A percentile compares a stretch with the other conserved stretches of the same genome.
phyloP scores from a whole-genome alignment of 2,797 vertebrate genomes.

The Helicolenus hilgendorfi region DNA sequence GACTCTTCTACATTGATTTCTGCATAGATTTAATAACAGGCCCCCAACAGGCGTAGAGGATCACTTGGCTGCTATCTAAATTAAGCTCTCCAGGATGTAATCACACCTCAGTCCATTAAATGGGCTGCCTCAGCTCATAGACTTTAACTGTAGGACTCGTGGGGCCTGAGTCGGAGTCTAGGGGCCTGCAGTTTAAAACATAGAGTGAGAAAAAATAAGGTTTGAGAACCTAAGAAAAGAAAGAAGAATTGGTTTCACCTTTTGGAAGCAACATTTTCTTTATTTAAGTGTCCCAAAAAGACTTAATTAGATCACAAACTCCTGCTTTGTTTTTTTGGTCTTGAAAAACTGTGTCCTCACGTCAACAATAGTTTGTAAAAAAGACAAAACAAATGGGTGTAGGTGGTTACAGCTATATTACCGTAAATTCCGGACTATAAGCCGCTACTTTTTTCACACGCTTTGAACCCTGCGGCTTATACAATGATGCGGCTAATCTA shows the following conservation, averaged over 20 bases:
- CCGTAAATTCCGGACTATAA: too few relatives aligned
- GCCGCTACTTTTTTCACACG: too few relatives aligned
- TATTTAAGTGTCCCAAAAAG: not conserved
- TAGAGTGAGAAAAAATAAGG: not conserved
- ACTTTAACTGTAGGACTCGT: constrained; percentile 15
- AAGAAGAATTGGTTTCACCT: not conserved
- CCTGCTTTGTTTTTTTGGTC: not conserved
- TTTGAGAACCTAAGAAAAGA: not conserved
- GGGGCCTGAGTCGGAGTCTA: not conserved
- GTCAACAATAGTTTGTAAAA: not conserved
- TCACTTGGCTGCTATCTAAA: constrained; percentile 75
- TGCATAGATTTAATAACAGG: constrained; percentile 84
- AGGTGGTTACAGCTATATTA: not conserved
- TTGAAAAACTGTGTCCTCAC: not conserved
- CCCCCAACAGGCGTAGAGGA: constrained; percentile 72
- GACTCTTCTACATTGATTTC: constrained; percentile 83
- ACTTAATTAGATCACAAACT: not conserved
- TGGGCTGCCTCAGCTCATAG: constrained; percentile 18
- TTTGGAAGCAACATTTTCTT: not conserved
- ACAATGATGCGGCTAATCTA: too few relatives aligned
- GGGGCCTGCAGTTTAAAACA: not conserved
- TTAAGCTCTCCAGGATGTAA: constrained; percentile 72
- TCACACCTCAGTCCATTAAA: constrained; percentile 73
- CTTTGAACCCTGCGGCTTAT: too few relatives aligned
- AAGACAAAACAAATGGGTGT: not conserved